phyloP scores from a whole-genome alignment of 2,888 invertebrate species.

The Cerastis rubricosa region DNA sequence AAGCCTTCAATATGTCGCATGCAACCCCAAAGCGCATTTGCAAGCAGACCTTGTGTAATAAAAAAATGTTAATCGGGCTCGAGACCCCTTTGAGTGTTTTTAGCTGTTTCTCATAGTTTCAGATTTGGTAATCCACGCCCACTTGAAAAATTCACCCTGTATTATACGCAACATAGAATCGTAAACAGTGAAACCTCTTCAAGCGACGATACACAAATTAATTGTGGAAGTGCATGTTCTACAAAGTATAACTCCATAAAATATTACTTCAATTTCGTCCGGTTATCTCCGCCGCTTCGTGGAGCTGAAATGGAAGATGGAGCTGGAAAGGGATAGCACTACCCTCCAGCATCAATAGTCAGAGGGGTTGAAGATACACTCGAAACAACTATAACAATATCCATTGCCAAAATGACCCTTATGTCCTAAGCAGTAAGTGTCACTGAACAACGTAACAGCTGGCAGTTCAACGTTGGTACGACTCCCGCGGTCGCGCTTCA shows the following conservation, averaged over 20 bases:
- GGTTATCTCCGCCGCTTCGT: conserved; percentile 47
- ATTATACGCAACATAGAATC: conserved; percentile 57
- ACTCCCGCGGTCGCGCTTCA: conserved; percentile 55
- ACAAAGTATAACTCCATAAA: conserved; percentile 60
- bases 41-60: conserved; percentile 57
- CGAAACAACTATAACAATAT: conserved; percentile 44
- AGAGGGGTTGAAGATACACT: conserved; percentile 59
- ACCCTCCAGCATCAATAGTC: conserved; percentile 66
- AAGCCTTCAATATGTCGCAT: conserved; percentile 54
- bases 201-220: conserved; percentile 60
- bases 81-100: too few species aligned
- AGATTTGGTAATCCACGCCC: too few species aligned
- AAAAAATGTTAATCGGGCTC: too few species aligned
- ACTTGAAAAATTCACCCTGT: too few species aligned
- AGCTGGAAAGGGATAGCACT: conserved; percentile 66
- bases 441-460: conserved; percentile 42
- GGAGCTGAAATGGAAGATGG: conserved; percentile 59
- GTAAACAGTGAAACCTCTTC: conserved; percentile 56
- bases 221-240: conserved; percentile 61
- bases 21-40: conserved; percentile 56
- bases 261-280: conserved; percentile 60
- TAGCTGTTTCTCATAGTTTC: too few species aligned
- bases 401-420: conserved; percentile 40
- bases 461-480: conserved; percentile 32
- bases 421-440: conserved; percentile 42